Conservation (phyloP, 2,113 vertebrate species). For the Gymnocephalus cernua region DNA sequence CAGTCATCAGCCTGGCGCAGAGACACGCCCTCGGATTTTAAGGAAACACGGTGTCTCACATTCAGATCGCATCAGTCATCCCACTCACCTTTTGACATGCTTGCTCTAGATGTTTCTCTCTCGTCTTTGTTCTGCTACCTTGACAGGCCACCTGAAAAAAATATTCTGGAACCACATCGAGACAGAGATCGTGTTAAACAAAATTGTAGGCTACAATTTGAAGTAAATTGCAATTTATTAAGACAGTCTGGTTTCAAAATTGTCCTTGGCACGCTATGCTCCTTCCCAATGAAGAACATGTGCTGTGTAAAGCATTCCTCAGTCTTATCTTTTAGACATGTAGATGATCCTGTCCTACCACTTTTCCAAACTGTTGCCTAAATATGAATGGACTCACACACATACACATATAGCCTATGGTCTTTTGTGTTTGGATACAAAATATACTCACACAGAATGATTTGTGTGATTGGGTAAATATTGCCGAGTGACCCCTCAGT, state of each 20-base stretch:
- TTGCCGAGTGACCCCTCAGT: neutral
- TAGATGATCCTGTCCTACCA: slow-evolving; percentile 72
- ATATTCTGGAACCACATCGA: neutral
- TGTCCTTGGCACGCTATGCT: slow-evolving; percentile 13
- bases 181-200: neutral
- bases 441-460: neutral
- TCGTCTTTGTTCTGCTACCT: slow-evolving; percentile 28
- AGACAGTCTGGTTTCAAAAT: neutral
- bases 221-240: neutral
- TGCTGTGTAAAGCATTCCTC: slow-evolving; percentile 62
- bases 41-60: slow-evolving; percentile 48
- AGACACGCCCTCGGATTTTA: slow-evolving; percentile 9
- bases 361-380: slow-evolving; percentile 54
- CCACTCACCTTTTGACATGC: slow-evolving; percentile 77
- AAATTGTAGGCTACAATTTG: neutral
- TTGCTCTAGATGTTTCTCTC: slow-evolving; percentile 1
- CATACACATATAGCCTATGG: neutral
- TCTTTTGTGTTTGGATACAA: slow-evolving; percentile 13
- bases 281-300: slow-evolving; percentile 44
- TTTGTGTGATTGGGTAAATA: slow-evolving; percentile 8
- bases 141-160: slow-evolving; percentile 36
- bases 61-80: slow-evolving; percentile 36
- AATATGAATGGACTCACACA: slow-evolving; percentile 26
- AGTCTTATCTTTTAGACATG: slow-evolving; percentile 75
- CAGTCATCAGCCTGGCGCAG: neutral